phyloP scores from a whole-genome alignment of 2,113 vertebrate genomes.

The Lethenteron reissneri region DNA sequence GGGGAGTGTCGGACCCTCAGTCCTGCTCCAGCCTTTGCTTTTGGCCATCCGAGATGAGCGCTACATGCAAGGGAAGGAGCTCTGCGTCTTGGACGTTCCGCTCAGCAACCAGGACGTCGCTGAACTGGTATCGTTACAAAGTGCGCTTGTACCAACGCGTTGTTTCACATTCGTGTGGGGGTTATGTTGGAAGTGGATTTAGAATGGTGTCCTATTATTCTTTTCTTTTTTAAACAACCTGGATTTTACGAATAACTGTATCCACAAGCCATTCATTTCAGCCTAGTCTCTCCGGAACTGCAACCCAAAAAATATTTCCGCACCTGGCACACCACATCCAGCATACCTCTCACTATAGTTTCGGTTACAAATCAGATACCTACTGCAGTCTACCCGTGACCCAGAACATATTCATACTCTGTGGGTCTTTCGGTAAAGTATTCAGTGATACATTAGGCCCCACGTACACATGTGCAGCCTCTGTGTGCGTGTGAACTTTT shows the following conservation, averaged over 20 bases:
- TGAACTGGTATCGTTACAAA: slow-evolving; percentile 14
- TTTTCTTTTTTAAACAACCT: not conserved
- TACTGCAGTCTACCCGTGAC: too few species aligned
- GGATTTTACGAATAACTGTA: too few species aligned
- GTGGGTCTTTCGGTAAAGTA: too few species aligned
- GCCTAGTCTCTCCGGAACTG: too few species aligned
- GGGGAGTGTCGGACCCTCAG: not conserved
- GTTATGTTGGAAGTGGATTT: not conserved
- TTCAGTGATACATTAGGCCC: not conserved
- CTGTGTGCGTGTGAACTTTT: not conserved
- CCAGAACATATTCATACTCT: too few species aligned
- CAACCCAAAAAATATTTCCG: too few species aligned
- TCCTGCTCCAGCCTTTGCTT: slow-evolving; percentile 15
- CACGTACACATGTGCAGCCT: not conserved
- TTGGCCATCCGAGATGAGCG: slow-evolving; percentile 17
- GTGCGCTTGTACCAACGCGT: not conserved
- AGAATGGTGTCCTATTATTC: not conserved
- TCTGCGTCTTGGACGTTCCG: slow-evolving; percentile 16
- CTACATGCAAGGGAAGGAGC: slow-evolving; percentile 16
- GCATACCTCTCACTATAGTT: too few species aligned
- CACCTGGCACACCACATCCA: too few species aligned
- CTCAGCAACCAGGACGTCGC: slow-evolving; percentile 15
- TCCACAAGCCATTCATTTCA: too few species aligned
- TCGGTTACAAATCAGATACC: too few species aligned
- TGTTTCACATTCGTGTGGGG: not conserved